phyloP scores from a whole-genome alignment of 2,797 vertebrate genomes.

The Epinephelus awoara region DNA sequence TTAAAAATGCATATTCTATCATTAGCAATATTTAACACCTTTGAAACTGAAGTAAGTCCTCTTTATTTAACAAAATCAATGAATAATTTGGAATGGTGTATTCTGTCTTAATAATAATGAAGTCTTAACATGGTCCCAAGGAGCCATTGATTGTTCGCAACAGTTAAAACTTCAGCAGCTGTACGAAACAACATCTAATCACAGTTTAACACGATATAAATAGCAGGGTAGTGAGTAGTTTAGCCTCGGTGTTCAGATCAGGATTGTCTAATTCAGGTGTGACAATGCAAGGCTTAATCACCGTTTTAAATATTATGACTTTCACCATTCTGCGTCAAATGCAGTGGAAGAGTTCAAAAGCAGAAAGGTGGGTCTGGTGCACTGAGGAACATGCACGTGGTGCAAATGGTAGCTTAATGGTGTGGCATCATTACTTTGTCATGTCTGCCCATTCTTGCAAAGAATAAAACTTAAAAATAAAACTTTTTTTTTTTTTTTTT shows the following conservation, averaged over 20 bases:
- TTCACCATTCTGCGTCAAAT: conserved; percentile 17
- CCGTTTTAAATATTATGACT: conserved; percentile 18
- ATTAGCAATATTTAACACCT: conserved; percentile 38
- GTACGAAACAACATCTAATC: conserved; percentile 60
- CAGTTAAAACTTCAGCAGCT: conserved; percentile 52
- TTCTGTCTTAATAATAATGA: conserved; percentile 14
- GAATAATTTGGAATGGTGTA: conserved; percentile 10
- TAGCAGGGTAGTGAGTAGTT: conserved; percentile 39
- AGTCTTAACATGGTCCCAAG: conserved; percentile 30
- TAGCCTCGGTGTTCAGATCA: conserved; percentile 23
- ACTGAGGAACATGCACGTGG: conserved; percentile 28
- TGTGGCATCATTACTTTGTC: background rate
- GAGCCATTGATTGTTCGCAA: conserved; percentile 32
- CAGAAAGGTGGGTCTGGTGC: conserved; percentile 8
- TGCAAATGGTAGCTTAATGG: conserved; percentile 16
- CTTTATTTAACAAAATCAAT: background rate
- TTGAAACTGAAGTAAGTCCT: conserved; percentile 25
- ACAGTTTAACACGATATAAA: conserved; percentile 57
- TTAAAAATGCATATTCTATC: conserved; percentile 32
- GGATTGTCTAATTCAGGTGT: conserved; percentile 9
- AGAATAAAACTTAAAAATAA: conserved; percentile 5
- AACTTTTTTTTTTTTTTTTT: too few relatives aligned
- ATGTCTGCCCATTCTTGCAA: background rate
- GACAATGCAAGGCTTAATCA: conserved; percentile 8
- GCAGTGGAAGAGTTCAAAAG: conserved; percentile 31